Conservation (phyloP, 2,797 vertebrate species). For the Gouania willdenowi region DNA sequence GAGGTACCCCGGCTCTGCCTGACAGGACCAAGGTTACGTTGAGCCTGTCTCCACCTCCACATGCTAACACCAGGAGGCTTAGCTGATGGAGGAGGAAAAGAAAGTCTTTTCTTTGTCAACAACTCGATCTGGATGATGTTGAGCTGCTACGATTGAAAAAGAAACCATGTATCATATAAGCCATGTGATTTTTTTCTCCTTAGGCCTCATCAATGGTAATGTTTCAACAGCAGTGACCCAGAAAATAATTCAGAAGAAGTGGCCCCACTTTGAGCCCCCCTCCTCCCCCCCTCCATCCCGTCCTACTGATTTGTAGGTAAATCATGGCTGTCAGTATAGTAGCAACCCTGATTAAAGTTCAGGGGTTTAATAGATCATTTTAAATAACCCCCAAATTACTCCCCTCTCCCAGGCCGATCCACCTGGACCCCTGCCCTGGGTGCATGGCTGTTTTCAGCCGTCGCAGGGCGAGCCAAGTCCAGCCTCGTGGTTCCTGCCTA, state of each 20-base stretch:
- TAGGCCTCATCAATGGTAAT: slow-evolving; percentile 42
- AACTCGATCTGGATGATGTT: slow-evolving; percentile 27
- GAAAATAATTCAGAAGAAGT: slow-evolving; percentile 71
- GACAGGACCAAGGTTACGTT: slow-evolving; percentile 52
- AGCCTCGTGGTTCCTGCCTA: slow-evolving; percentile 96
- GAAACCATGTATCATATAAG: slow-evolving; percentile 39
- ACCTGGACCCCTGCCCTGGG: slow-evolving; percentile 92
- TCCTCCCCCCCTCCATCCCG: slow-evolving; percentile 77
- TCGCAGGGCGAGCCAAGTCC: slow-evolving; percentile 84
- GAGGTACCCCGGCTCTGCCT: slow-evolving; percentile 52
- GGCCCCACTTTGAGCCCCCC: slow-evolving; percentile 56
- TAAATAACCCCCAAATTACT: slow-evolving; percentile 89
- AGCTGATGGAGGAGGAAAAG: slow-evolving; percentile 46
- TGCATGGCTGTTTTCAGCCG: slow-evolving; percentile 90
- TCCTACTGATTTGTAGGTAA: slow-evolving; percentile 80
- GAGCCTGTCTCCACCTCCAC: slow-evolving; percentile 11
- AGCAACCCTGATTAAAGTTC: slow-evolving; percentile 97
- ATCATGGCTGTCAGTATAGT: slow-evolving; percentile 89
- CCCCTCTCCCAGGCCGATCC: slow-evolving; percentile 81
- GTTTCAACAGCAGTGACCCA: slow-evolving; percentile 22
- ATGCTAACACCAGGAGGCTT: slow-evolving; percentile 33
- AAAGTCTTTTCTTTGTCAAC: slow-evolving; percentile 45
- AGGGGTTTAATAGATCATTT: slow-evolving; percentile 99
- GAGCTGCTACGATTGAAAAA: slow-evolving; percentile 35
- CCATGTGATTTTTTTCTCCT: slow-evolving; percentile 11